Evolutionary conservation across 2,113 vertebrate genomes (phyloP), one percentile per base, ranked within the genome.

Genomic region (Turdus rufiventris): DNA sequence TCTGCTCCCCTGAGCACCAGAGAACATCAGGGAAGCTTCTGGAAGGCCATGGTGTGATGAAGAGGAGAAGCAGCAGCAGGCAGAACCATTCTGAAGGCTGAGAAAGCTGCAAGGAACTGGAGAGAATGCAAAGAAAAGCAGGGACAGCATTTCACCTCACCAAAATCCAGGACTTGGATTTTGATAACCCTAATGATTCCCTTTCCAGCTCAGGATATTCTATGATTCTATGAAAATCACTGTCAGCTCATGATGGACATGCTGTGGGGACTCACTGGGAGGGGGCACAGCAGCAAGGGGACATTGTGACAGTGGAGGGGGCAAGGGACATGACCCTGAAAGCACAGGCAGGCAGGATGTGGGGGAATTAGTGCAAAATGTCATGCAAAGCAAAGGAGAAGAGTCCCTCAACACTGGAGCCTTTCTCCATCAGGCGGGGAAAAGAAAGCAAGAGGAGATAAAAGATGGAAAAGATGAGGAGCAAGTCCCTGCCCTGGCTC

Each of bases 231-330:
- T 10, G 14, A 42, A 70, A 73, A 73, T 13, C 68, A 42, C 26
- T 2, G 38, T n/a, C 12, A 28, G 43, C 17, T 42, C 12, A 4
- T 8, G 54, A 63, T 1, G 3, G 28, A 84, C 15, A 54, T 62
- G 42, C 8, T 10, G 21, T 17, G 31, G 42, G 54, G 50, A 36
- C 47, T 53, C 4, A 1, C 7, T 0, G 3, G n/a, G 31, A 83
- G 7, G 4, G 3, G 3, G 9, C 42, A 71, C 42, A 74, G 71
- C 31, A 62, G 71, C 4, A 18, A 57, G 61, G 20, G 62, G 56
- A 58, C 20, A 18, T 3, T 8, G 36, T 2, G 6, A 29, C 0
- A 2, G 34, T 1, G 9, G 24, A 70, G 17, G 13, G 9, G 9
- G 10, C 14, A 65, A 47, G 19, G 31, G 62, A 76, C 23, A 11